Evolutionary conservation across 2,797 vertebrate genomes (phyloP), one percentile per base, ranked within the genome.

Genomic region (Pitangus sulphuratus): DNA sequence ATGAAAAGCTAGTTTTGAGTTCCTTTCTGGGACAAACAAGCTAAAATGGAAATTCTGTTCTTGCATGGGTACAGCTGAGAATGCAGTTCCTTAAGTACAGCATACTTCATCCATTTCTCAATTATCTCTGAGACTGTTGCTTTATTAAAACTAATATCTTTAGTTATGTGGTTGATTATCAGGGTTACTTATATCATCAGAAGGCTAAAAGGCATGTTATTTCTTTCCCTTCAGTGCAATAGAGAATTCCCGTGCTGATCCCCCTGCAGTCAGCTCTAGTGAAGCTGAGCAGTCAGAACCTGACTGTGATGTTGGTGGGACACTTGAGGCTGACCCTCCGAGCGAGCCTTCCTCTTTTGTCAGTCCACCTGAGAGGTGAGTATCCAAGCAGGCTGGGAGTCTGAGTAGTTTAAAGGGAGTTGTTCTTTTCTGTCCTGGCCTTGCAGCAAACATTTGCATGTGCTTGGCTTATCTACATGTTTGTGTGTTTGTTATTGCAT

Each of bases 201-300:
- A 98, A 97, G 96, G 97, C 97, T 98, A 98, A 99, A 99, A 97
- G 54, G 97, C 97, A 44, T 99, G 95, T 98, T 98, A 96, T 99
- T 98, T 99, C 97, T 98, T 98, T 98, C 97, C 97, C 98, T 96
- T 98, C 98, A 99, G 99, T 98, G 98, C 98, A 98, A 98, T 98
- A 99, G 97, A 98, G 98, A 98, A 98, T 96, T 97, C 98, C 97
- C 98, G 84, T 98, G 98, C 97, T 97, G 98, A 97, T 98, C 93
- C 84, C 93, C 97, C 98, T 91, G 54, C 98, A 98, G 97, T 97
- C 97, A 98, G 98, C 98, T 98, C 98, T 98, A 98, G 97, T 98
- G 99, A 99, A 98, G 98, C 97, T 97, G 99, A 99, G 85, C 98
- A 97, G 45, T 96, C 98, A 95, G 98, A 98, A 91, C 93, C 97